phyloP scores from a whole-genome alignment of 2,113 vertebrate species.

The Chrysemys picta region DNA sequence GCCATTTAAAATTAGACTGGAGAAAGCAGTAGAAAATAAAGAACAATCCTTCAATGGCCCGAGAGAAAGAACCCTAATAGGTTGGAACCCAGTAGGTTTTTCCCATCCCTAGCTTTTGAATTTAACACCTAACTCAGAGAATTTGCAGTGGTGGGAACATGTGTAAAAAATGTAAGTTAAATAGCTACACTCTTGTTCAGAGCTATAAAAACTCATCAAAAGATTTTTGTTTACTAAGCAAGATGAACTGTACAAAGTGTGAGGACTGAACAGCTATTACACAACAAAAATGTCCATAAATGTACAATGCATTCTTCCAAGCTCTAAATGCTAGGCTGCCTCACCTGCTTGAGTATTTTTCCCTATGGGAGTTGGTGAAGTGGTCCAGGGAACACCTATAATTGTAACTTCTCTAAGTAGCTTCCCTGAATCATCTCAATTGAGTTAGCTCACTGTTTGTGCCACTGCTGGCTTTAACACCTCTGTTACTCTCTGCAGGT shows the following conservation, averaged over 20 bases:
- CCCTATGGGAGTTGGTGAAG: neutral
- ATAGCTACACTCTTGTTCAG: neutral
- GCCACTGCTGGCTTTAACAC: neutral
- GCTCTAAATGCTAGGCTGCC: neutral
- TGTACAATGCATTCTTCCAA: neutral
- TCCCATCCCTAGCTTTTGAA: neutral
- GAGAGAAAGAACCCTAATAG: neutral
- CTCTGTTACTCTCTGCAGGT: conserved; percentile 80
- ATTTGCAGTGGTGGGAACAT: neutral
- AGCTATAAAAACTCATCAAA: neutral
- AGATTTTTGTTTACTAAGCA: neutral
- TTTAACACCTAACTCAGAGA: neutral
- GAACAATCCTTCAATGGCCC: neutral
- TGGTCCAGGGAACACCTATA: neutral
- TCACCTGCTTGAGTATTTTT: neutral
- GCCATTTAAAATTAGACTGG: neutral
- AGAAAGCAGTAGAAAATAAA: neutral
- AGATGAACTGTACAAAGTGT: neutral
- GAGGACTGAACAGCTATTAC: neutral
- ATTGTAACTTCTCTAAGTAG: neutral
- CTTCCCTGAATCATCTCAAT: accelerated
- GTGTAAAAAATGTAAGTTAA: neutral
- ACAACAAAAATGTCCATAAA: neutral
- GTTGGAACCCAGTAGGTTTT: neutral
- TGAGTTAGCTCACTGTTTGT: neutral